Percentiles rank a stretch among this genome's conserved stretches.
Evolutionary conservation across 2,888 invertebrate genomes (phyloP).

Genomic region (Parapristionchus giblindavisi): DNA sequence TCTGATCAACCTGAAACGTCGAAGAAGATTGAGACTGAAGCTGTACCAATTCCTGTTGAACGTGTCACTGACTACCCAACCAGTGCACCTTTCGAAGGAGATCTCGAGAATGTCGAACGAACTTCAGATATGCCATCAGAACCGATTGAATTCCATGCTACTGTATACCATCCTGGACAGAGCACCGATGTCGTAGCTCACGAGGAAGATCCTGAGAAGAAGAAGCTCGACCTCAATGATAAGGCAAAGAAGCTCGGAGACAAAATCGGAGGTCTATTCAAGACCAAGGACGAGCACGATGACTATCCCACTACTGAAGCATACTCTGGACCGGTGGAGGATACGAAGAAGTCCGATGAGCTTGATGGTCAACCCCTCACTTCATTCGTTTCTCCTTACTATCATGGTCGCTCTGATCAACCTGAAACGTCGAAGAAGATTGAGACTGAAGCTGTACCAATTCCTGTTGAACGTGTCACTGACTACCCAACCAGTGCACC

Average conservation of each 20-base stretch:
- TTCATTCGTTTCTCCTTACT: background rate
- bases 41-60: background rate
- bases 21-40: background rate
- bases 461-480: background rate
- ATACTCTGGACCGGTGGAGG: background rate
- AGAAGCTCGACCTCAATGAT: background rate
- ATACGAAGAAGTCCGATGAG: background rate
- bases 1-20: background rate
- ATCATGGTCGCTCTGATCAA: background rate
- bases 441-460: background rate
- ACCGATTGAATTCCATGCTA: background rate
- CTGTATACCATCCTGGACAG: background rate
- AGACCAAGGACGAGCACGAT: background rate
- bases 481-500: background rate
- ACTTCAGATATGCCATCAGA: background rate
- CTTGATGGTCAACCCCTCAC: background rate
- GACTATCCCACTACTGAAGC: background rate
- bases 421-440: background rate
- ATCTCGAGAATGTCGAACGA: background rate
- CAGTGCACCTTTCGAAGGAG: background rate
- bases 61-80: background rate
- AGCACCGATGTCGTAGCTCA: background rate
- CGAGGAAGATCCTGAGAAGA: background rate
- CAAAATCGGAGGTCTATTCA: background rate
- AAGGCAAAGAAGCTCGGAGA: background rate